Conservation (phyloP, 2,797 vertebrate genomes). For the Masticophis lateralis region DNA sequence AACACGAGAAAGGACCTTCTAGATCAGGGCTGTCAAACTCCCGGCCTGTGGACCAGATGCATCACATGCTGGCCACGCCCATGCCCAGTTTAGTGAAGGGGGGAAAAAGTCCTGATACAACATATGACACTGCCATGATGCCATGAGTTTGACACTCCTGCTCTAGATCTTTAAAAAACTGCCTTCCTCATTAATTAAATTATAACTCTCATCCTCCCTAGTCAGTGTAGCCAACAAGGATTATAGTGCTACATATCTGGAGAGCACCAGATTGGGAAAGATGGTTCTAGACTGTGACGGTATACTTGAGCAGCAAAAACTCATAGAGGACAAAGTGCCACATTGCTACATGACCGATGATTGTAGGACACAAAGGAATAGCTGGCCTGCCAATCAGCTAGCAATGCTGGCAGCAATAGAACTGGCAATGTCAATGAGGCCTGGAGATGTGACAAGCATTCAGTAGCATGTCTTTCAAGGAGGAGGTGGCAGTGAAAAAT, state of each 20-base stretch:
- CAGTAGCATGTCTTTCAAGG: not conserved
- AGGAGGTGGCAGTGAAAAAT: not conserved
- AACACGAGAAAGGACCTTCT: not conserved
- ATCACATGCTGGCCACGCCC: too few species aligned
- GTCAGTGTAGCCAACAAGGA: not conserved
- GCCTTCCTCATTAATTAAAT: not conserved
- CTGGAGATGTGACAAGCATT: not conserved
- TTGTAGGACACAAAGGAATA: not conserved
- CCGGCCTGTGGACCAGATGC: too few species aligned
- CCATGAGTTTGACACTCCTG: too few species aligned
- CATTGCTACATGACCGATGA: not conserved
- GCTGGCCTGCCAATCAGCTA: not conserved
- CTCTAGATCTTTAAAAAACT: not conserved
- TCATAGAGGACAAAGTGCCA: not conserved
- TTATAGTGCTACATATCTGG: not conserved
- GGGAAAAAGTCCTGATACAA: too few species aligned
- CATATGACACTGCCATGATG: rapidly evolving
- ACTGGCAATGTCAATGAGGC: not conserved
- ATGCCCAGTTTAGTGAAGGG: too few species aligned
- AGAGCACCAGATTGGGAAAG: not conserved
- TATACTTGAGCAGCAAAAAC: not conserved
- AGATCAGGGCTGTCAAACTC: not conserved
- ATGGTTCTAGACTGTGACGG: not conserved
- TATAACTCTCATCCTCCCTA: not conserved
- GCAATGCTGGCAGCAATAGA: not conserved